Conservation (phyloP, 2,888 invertebrate genomes). For the Nemotelus pantherinus region DNA sequence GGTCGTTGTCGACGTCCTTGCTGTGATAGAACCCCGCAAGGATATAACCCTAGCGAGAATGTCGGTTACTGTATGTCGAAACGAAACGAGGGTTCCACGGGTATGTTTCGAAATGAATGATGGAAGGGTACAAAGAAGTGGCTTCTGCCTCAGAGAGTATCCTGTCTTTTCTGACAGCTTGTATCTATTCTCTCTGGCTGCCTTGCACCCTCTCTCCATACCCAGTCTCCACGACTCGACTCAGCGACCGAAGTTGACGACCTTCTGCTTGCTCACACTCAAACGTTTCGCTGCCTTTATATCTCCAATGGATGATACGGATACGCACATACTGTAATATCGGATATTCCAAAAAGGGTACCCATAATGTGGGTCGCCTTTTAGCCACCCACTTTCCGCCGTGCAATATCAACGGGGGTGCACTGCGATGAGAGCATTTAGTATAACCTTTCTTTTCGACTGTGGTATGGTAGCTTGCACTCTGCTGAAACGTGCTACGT, state of each 20-base stretch:
- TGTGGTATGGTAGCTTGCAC: background rate
- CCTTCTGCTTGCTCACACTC: background rate
- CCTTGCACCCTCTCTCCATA: background rate
- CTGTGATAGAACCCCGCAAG: slow-evolving; percentile 42
- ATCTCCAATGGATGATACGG: slow-evolving; percentile 41
- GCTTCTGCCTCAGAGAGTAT: slow-evolving; percentile 23
- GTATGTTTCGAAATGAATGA: slow-evolving; percentile 22
- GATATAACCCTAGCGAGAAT: slow-evolving; percentile 38
- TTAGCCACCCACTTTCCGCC: slow-evolving; percentile 14
- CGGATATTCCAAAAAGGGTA: slow-evolving; percentile 42
- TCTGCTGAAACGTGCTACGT: slow-evolving; percentile 9
- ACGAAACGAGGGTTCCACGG: background rate
- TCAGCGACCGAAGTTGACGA: background rate
- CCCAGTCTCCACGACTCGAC: background rate
- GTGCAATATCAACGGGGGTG: slow-evolving; percentile 4
- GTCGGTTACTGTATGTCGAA: slow-evolving; percentile 1
- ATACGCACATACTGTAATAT: slow-evolving; percentile 41
- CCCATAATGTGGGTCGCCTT: background rate
- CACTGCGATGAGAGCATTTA: slow-evolving; percentile 36
- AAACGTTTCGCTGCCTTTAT: background rate
- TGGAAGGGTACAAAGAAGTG: slow-evolving; percentile 1
- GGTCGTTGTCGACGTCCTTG: slow-evolving; percentile 1
- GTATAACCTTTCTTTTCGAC: slow-evolving; percentile 1
- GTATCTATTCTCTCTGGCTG: slow-evolving; percentile 35
- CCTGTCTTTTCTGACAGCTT: slow-evolving; percentile 29